These are phyloP conservation scores for Drosophila setosimentum DNA, from an alignment of 2,888 invertebrate genomes.

Conservation along the genomic window DNA sequence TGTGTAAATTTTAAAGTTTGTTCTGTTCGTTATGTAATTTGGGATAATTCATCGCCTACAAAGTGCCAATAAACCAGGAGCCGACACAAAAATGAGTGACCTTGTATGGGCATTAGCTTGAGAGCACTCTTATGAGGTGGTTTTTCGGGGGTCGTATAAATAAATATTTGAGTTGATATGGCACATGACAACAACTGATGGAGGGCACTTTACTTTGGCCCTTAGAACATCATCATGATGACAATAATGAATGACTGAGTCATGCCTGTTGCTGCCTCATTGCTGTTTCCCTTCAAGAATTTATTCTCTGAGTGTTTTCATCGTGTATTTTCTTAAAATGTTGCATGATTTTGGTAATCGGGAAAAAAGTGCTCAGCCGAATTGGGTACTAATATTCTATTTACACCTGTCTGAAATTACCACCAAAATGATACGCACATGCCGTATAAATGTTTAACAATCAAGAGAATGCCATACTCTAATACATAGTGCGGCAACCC, in stretches of 20 bases:
- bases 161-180: conserved; percentile 43
- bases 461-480: not conserved
- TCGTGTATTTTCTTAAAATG: not conserved
- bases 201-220: conserved; percentile 15
- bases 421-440: not conserved
- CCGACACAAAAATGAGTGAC: conserved; percentile 24
- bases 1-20: conserved; percentile 14
- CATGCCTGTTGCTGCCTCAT: conserved; percentile 18
- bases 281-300: not conserved
- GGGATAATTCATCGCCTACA: conserved; percentile 1
- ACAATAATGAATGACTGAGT: conserved; percentile 27
- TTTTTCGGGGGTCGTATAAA: conserved; percentile 21
- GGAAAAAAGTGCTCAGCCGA: conserved; percentile 12
- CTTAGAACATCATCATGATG: conserved; percentile 11
- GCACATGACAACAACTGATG: conserved; percentile 44
- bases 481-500: not conserved
- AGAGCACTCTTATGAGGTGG: conserved; percentile 13
- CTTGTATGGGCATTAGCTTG: conserved; percentile 25
- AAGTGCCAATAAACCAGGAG: conserved; percentile 19
- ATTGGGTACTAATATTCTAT: not conserved
- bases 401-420: conserved; percentile 24
- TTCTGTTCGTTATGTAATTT: conserved; percentile 7
- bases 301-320: not conserved
- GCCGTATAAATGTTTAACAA: not conserved
- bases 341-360: conserved; percentile 12